A percentile compares a stretch with the other conserved stretches of the same genome.
These are phyloP conservation scores for Meles meles DNA, from an alignment of 2,113 vertebrate genomes.

Conservation along the genomic window DNA sequence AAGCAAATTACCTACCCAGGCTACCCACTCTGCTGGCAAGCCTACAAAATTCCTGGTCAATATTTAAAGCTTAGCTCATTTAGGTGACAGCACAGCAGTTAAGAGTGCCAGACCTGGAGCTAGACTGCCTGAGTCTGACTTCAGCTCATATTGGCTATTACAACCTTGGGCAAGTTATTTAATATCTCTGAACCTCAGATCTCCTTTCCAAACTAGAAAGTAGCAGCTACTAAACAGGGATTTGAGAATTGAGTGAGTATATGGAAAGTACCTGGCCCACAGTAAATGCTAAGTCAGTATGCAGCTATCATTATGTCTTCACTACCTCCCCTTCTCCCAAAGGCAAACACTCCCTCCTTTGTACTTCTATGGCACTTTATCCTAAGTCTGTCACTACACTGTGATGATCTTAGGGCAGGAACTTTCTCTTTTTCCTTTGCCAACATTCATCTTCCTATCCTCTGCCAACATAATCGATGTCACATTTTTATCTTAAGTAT, in stretches of 20 bases:
- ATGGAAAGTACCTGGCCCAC: neutral
- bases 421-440: neutral
- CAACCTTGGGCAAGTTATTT: neutral
- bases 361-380: neutral
- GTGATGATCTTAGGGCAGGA: neutral
- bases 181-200: neutral
- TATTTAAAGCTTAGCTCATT: neutral
- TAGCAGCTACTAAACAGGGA: neutral
- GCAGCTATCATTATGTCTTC: neutral
- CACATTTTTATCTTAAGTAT: slow-evolving; percentile 4
- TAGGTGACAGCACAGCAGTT: neutral
- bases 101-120: neutral
- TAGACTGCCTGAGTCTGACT: neutral
- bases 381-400: neutral
- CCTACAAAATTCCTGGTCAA: neutral
- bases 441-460: neutral
- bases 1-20: neutral
- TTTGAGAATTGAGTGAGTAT: neutral
- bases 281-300: neutral
- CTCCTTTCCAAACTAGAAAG: neutral
- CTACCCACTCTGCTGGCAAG: neutral
- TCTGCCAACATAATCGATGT: neutral
- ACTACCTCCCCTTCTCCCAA: neutral
- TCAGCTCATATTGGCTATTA: neutral
- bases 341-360: neutral